Conservation (phyloP, 2,797 vertebrate species). For the Natrix natrix region DNA sequence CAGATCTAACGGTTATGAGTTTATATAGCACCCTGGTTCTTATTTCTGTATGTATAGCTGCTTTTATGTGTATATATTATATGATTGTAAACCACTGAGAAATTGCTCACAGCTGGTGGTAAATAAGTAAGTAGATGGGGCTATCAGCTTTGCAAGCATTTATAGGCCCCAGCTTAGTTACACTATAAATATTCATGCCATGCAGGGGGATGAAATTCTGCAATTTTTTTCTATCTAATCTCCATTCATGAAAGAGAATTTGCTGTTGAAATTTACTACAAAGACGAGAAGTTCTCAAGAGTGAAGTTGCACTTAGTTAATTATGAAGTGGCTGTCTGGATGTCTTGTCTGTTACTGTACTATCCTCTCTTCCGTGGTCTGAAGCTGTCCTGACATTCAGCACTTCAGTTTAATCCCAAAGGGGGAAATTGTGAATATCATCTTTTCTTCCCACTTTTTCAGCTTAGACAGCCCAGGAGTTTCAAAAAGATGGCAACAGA, state of each 20-base stretch:
- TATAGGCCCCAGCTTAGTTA: background rate
- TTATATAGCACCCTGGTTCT: background rate
- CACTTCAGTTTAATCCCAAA: background rate
- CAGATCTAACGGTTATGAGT: background rate
- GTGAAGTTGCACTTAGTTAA: background rate
- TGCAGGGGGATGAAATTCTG: background rate
- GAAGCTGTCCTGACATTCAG: background rate
- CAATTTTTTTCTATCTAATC: background rate
- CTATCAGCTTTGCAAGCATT: background rate
- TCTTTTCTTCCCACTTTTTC: background rate
- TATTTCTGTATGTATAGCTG: background rate
- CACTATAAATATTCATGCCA: background rate
- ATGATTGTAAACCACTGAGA: background rate
- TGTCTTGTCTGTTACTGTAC: background rate
- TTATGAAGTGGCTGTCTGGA: background rate
- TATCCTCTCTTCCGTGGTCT: background rate
- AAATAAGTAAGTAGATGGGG: background rate
- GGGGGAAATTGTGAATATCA: background rate
- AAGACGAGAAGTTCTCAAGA: conserved; percentile 8
- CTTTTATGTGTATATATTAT: background rate
- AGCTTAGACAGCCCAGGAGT: background rate
- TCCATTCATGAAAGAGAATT: background rate
- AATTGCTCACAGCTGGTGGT: background rate
- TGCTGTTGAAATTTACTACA: background rate
- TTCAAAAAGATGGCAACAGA: background rate